These are phyloP conservation scores for Grus americana DNA, from an alignment of 2,113 vertebrate species.

Conservation along the genomic window DNA sequence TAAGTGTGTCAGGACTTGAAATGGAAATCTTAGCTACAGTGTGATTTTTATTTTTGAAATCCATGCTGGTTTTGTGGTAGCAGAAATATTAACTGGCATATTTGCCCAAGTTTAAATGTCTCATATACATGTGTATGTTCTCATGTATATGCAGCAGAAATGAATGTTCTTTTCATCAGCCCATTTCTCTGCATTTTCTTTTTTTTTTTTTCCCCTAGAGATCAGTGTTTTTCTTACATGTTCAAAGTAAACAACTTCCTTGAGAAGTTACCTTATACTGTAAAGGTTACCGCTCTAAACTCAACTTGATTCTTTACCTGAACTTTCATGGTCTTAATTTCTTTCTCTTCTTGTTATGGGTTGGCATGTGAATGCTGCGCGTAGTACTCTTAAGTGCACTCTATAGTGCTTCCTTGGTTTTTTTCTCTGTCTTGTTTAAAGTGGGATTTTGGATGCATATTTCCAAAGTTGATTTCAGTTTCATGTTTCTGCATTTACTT, in stretches of 20 bases:
- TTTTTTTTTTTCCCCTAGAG: neutral
- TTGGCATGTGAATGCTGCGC: neutral
- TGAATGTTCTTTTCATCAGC: slow-evolving; percentile 24
- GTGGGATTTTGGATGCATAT: neutral
- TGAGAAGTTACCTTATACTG: neutral
- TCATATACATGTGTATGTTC: slow-evolving; percentile 2
- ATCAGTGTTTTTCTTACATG: neutral
- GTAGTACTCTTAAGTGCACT: accelerated
- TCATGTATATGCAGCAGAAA: neutral
- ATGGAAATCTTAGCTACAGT: neutral
- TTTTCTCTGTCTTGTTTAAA: neutral
- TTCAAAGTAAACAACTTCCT: neutral
- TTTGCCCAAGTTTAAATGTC: slow-evolving; percentile 15
- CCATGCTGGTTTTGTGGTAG: neutral
- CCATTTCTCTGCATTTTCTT: neutral
- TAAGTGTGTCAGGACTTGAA: neutral
- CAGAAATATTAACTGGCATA: slow-evolving; percentile 35
- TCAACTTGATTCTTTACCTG: neutral
- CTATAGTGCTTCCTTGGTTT: neutral
- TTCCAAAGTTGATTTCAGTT: neutral
- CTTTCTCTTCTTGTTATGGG: neutral
- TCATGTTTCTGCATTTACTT: neutral
- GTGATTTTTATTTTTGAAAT: neutral
- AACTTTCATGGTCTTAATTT: neutral
- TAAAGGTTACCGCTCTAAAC: neutral